These are phyloP conservation scores for Smittia aterrima DNA, from an alignment of 2,888 invertebrate species.

Conservation along the genomic window DNA sequence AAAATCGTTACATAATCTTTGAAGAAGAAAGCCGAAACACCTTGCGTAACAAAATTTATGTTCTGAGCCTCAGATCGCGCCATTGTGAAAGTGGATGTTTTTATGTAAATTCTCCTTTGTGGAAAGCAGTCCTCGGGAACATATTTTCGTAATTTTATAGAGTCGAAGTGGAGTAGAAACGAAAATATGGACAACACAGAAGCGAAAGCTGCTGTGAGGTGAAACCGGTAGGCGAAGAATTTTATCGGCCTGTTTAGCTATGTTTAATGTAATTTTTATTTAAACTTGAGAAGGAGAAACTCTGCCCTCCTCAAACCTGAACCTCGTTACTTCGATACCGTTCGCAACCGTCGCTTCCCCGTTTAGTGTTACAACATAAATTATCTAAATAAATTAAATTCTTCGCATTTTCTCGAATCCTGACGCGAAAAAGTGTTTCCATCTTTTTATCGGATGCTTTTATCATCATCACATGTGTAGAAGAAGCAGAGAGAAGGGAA, in stretches of 20 bases:
- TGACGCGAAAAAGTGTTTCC: background rate
- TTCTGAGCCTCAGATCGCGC: background rate
- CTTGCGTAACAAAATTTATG: conserved; percentile 21
- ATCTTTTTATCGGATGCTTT: conserved; percentile 7
- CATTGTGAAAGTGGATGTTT: background rate
- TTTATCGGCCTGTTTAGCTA: conserved; percentile 7
- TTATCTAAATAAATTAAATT: conserved; percentile 1
- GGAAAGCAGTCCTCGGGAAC: background rate
- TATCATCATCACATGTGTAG: background rate
- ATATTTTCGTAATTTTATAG: too few relatives aligned
- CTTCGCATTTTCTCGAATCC: background rate
- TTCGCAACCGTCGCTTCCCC: background rate
- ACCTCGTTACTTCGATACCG: too few relatives aligned
- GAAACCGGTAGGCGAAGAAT: background rate
- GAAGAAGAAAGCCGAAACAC: background rate
- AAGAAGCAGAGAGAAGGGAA: background rate
- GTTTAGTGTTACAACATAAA: conserved; percentile 28
- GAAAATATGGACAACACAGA: conserved; percentile 8
- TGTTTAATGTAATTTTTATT: conserved; percentile 25
- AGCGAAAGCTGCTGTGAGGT: background rate
- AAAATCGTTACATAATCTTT: background rate
- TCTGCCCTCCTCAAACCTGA: conserved; percentile 4
- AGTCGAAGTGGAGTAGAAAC: background rate
- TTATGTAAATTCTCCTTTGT: background rate
- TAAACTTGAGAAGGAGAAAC: background rate